Evolutionary conservation across 2,113 vertebrate genomes (phyloP).

Genomic region (Scortum barcoo): DNA sequence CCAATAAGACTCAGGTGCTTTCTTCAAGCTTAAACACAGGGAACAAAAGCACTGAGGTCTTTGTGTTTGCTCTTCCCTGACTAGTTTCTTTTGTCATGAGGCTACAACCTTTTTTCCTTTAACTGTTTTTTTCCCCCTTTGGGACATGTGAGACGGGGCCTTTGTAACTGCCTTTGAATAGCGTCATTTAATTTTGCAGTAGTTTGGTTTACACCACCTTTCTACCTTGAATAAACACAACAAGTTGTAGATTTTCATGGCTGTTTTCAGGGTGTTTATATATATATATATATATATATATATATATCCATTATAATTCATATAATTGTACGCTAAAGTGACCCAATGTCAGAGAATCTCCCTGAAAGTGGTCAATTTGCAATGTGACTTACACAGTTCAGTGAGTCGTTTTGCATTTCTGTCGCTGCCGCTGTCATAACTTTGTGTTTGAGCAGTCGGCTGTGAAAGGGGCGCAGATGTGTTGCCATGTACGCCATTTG

Average conservation of each 20-base stretch:
- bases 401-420: background rate
- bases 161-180: background rate
- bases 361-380: background rate
- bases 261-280: background rate
- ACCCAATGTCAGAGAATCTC: background rate
- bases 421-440: background rate
- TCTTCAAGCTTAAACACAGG: conserved; percentile 43
- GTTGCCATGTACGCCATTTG: background rate
- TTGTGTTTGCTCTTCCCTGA: background rate
- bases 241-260: background rate
- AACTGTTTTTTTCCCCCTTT: background rate
- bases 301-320: too few relatives aligned
- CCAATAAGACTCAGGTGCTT: conserved; percentile 47
- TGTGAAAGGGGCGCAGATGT: background rate
- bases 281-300: too few relatives aligned
- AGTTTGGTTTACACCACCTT: background rate
- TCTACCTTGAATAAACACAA: background rate
- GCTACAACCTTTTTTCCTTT: background rate
- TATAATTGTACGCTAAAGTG: background rate
- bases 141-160: too few relatives aligned
- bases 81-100: background rate
- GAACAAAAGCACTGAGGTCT: conserved; percentile 7
- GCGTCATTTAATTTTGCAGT: background rate
- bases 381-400: background rate
- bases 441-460: background rate